These are phyloP conservation scores for Eleginops maclovinus DNA, from an alignment of 2,113 vertebrate species.

Conservation along the genomic window DNA sequence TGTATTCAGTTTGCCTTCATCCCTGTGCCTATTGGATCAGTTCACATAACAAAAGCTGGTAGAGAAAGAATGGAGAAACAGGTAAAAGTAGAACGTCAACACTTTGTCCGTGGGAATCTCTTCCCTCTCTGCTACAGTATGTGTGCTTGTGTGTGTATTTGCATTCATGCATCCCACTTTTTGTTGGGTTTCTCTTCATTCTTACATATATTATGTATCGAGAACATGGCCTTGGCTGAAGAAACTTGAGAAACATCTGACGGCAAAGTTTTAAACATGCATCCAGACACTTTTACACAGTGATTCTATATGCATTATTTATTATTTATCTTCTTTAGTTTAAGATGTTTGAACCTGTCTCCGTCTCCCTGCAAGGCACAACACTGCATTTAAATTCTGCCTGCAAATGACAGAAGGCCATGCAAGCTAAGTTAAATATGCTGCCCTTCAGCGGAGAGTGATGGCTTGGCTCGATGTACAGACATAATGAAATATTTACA, in stretches of 20 bases:
- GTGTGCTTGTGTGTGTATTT: no score
- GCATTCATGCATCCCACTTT: no score
- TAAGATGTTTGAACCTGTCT: constrained; percentile 3
- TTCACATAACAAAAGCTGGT: no score
- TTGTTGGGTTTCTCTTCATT: not conserved
- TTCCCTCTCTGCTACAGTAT: no score
- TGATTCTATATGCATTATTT: not conserved
- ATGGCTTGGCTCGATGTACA: constrained; percentile 18
- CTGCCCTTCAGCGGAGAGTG: constrained; percentile 18
- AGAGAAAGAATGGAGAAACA: no score
- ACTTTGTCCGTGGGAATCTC: no score
- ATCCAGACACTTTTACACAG: not conserved
- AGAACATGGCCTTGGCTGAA: not conserved
- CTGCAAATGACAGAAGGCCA: constrained; percentile 13
- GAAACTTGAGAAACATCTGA: not conserved
- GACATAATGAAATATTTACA: not conserved
- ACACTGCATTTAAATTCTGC: constrained; percentile 29
- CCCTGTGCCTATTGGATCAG: no score
- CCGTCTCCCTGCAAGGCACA: constrained; percentile 10
- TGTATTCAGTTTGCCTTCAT: no score
- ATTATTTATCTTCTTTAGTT: constrained; percentile 18
- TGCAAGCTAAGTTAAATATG: constrained; percentile 19
- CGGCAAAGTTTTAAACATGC: not conserved
- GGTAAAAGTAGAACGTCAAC: no score
- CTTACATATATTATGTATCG: not conserved